phyloP scores from a whole-genome alignment of 2,797 vertebrate species.

The Sebastes nivosus region DNA sequence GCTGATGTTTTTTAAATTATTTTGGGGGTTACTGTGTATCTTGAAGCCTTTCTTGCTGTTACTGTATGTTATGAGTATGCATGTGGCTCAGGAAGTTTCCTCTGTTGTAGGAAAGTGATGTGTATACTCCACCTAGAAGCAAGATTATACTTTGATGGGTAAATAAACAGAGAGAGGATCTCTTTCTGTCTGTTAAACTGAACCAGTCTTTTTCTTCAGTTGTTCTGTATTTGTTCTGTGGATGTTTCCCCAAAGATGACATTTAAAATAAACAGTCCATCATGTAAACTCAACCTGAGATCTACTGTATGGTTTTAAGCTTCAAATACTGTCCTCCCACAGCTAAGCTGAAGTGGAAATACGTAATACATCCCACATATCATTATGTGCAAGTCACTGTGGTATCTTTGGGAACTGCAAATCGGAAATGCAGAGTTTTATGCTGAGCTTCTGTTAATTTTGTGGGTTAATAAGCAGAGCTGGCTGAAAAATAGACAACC shows the following conservation, averaged over 20 bases:
- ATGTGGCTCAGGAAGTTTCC: neutral
- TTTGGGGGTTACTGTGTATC: neutral
- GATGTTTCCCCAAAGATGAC: conserved; percentile 44
- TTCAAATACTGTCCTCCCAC: conserved; percentile 25
- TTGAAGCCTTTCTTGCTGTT: conserved; percentile 4
- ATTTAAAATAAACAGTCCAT: conserved; percentile 43
- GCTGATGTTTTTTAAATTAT: conserved; percentile 16
- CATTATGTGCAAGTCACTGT: conserved; percentile 33
- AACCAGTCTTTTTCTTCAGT: conserved; percentile 13
- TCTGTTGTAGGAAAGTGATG: conserved; percentile 25
- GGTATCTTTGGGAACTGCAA: conserved; percentile 24
- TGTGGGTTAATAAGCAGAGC: neutral
- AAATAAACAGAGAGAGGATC: conserved; percentile 31
- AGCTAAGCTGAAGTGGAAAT: conserved; percentile 37
- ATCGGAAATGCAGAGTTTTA: conserved; percentile 10
- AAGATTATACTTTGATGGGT: conserved; percentile 22
- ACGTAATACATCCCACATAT: conserved; percentile 41
- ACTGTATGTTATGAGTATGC: neutral
- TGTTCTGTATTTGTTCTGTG: conserved; percentile 13
- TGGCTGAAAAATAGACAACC: neutral
- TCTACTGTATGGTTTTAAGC: conserved; percentile 12
- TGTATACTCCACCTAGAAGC: conserved; percentile 11
- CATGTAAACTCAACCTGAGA: conserved; percentile 39
- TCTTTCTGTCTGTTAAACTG: neutral
- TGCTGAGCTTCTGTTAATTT: conserved; percentile 10